A percentile compares a stretch with the other conserved stretches of the same genome.
Conservation (phyloP, 1,140 invertebrate species). For the Myzus persicae region DNA sequence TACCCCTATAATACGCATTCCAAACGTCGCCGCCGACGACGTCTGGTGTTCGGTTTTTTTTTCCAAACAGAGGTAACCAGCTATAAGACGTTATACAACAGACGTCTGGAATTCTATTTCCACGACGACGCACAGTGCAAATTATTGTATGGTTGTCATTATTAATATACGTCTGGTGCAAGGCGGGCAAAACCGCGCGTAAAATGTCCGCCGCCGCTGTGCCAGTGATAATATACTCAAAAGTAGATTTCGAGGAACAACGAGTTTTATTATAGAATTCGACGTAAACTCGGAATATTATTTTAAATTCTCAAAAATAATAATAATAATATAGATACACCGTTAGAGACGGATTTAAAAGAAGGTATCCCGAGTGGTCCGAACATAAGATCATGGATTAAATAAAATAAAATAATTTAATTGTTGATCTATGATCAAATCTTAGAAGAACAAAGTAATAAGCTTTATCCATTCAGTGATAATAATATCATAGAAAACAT, state of each 20-base stretch:
- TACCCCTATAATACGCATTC: not conserved
- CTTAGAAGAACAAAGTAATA: too few species aligned
- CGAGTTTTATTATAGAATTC: not conserved
- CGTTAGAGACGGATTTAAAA: too few species aligned
- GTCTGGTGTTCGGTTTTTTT: conserved; percentile 1
- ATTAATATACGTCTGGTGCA: not conserved
- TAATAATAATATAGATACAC: too few species aligned
- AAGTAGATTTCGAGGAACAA: not conserved
- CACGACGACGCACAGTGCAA: not conserved
- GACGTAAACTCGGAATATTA: too few species aligned
- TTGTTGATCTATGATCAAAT: too few species aligned
- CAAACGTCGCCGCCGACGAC: not conserved
- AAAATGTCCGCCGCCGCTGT: not conserved
- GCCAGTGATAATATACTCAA: not conserved
- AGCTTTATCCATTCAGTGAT: too few species aligned
- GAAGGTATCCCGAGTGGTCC: too few species aligned
- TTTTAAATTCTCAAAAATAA: too few species aligned
- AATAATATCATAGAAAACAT: too few species aligned
- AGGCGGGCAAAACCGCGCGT: not conserved
- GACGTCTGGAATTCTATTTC: not conserved
- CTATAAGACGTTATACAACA: not conserved
- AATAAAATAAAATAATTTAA: too few species aligned
- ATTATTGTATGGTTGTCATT: not conserved
- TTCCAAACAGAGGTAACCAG: not conserved
- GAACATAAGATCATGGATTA: too few species aligned